Base-by-base conservation (phyloP, 1,140 invertebrate genomes). In the Trypoxylus dichotomus region DNA sequence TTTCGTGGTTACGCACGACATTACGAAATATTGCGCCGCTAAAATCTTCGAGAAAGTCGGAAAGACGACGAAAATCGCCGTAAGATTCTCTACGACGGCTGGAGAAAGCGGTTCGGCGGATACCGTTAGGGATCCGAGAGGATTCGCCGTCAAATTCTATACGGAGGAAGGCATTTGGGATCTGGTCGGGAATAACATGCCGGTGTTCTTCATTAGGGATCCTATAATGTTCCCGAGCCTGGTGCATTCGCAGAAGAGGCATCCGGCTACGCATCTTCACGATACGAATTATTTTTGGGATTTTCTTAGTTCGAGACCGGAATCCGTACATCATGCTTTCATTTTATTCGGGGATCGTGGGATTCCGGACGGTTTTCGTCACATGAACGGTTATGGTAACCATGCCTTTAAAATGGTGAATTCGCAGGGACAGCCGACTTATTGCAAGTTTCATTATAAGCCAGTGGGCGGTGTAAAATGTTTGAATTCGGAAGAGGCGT, bases 251-350 rank as follows among this genome's bases (percentile, higher is more conserved):
- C 90, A 92, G 81, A 94, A 93, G 86, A 88, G 92, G 80, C 93
- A 94, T 83, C 93, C 93, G 19, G 88, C 88, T 11, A 94, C 92
- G 5, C 89, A 94, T 86, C 80, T 93, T 11, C 89, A 90, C 83
- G 94, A 96, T 86, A 86, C 91, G 1, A 94, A 97, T 83, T 94
- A 93, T 91, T 93, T 96, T 80, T 98, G 96, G 95, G 97, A 98
- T 84, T 97, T 98, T 83, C 89, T 96, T 32, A 91, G 94, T 0
- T 86, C 97, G 19, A 88, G 94, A 77, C 94, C 95, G 0, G 96
- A 98, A 86, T 90, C 92, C 6, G 92, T 92, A 11, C 95, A 97
- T 84, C 93, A 94, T 85, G 88, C 93, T 1, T 89, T 94, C 85
- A 93, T 96, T 85, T 84, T 96, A 21, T 97, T 97, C 83, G 91